These are phyloP conservation scores for Tetraodon nigroviridis DNA, from an alignment of 2,113 vertebrate genomes.

Conservation along the genomic window DNA sequence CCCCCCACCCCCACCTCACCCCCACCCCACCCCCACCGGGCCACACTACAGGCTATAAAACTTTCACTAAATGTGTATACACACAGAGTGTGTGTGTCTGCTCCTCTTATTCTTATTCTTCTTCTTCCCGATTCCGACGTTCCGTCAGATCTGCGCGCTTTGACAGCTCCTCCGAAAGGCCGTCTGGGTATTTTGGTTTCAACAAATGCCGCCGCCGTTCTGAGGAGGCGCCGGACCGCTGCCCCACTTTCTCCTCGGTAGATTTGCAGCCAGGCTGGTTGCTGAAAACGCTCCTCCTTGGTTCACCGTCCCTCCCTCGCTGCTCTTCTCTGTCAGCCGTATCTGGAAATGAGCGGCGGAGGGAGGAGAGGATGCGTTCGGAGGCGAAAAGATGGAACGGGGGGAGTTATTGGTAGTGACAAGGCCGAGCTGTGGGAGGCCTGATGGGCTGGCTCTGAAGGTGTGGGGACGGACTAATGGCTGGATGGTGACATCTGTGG, in stretches of 20 bases:
- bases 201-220: no score
- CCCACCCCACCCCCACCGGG: conserved; percentile 28
- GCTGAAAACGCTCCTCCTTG: conserved; percentile 19
- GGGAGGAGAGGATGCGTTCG: conserved; percentile 26
- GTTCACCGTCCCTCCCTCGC: conserved; percentile 19
- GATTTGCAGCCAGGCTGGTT: conserved; percentile 22
- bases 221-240: no score
- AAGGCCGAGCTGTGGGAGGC: conserved; percentile 56
- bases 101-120: no score
- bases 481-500: conserved; percentile 48
- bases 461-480: conserved; percentile 54
- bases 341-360: conserved; percentile 49
- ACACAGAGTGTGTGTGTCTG: no score
- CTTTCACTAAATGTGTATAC: conserved; percentile 32
- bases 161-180: no score
- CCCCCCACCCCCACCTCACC: conserved; percentile 28
- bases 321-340: conserved; percentile 19
- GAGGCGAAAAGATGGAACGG: conserved; percentile 40
- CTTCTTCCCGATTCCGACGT: no score
- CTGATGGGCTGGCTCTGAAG: conserved; percentile 40
- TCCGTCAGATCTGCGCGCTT: no score
- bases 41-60: conserved; percentile 46
- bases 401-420: conserved; percentile 64
- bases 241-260: conserved; percentile 5
- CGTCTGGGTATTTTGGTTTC: no score